Evolutionary conservation across 2,797 vertebrate genomes (phyloP).

Genomic region (Enteromius thamalakanensis): DNA sequence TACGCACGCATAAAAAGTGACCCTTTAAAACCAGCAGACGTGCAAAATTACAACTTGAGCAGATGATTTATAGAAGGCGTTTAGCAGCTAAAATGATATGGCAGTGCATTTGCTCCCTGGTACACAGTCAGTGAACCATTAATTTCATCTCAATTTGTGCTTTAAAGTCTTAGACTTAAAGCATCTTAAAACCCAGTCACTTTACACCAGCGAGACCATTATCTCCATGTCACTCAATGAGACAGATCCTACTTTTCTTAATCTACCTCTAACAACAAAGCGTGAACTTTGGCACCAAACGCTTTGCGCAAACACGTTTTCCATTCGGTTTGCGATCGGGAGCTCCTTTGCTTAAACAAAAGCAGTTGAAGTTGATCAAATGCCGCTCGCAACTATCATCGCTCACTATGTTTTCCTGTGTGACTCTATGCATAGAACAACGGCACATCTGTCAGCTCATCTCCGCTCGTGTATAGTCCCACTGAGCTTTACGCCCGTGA

Average conservation of each 20-base stretch:
- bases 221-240: slow-evolving; percentile 34
- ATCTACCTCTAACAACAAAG: slow-evolving; percentile 27
- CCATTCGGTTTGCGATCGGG: not conserved
- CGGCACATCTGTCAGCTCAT: slow-evolving; percentile 23
- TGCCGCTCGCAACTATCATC: not conserved
- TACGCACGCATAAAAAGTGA: slow-evolving; percentile 2
- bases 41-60: slow-evolving; percentile 2
- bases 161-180: not conserved
- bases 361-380: slow-evolving; percentile 24
- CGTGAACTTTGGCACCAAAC: not conserved
- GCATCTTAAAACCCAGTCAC: slow-evolving; percentile 9
- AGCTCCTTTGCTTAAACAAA: slow-evolving; percentile 12
- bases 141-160: slow-evolving; percentile 13
- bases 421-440: not conserved
- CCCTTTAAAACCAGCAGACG: slow-evolving; percentile 3
- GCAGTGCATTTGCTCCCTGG: not conserved
- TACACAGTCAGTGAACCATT: slow-evolving; percentile 21
- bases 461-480: slow-evolving; percentile 15
- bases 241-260: slow-evolving; percentile 19
- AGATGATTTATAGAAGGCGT: slow-evolving; percentile 6
- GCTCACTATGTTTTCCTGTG: not conserved
- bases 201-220: not conserved
- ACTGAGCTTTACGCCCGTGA: slow-evolving; percentile 46
- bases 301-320: slow-evolving; percentile 7
- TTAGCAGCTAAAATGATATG: not conserved